Evolutionary conservation across 64 coral and sea anemone species (phyloP).

Genomic region (Pachyseris speciosa): DNA sequence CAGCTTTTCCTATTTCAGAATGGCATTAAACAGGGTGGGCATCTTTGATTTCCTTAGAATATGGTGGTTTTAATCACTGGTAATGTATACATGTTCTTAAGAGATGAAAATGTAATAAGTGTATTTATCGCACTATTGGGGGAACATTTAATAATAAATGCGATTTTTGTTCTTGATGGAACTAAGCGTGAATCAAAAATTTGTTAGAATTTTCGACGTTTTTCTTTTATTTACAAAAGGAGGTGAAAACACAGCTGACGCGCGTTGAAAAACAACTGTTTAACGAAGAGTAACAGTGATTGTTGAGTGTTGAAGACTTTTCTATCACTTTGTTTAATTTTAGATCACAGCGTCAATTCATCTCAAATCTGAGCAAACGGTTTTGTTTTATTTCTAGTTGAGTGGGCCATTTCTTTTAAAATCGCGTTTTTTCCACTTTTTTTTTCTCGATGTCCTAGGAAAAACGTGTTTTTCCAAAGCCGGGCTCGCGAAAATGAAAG

Average conservation of each 20-base stretch:
- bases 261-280: neutral
- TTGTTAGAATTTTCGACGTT: neutral
- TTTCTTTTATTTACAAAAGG: neutral
- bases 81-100: no score
- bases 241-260: constrained; percentile 3
- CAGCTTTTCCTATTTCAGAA: no score
- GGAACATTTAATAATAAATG: no score
- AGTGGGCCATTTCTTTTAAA: neutral
- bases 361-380: neutral
- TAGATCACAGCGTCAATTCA: neutral
- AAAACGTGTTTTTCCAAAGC: neutral
- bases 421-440: neutral
- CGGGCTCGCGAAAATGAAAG: neutral
- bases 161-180: neutral
- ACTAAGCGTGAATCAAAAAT: neutral
- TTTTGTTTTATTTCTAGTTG: neutral
- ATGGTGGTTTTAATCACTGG: no score
- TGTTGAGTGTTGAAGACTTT: neutral
- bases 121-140: no score
- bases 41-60: no score
- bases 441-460: neutral
- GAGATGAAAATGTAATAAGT: no score
- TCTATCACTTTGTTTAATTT: neutral
- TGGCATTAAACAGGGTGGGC: no score
- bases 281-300: neutral